These are phyloP conservation scores for Holotrichia oblita DNA, from an alignment of 1,140 invertebrate genomes.

Conservation along the genomic window DNA sequence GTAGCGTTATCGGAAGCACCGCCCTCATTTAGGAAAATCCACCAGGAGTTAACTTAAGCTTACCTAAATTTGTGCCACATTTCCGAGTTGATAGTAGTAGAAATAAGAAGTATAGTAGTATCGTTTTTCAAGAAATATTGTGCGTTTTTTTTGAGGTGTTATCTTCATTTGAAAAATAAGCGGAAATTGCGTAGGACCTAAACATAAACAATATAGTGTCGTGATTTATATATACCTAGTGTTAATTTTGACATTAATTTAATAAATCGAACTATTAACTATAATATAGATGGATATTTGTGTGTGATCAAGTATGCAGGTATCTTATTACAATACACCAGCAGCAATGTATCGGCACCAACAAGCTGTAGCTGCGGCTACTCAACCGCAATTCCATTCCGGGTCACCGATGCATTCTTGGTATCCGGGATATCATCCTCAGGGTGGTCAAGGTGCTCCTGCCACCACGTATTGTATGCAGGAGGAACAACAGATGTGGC, in stretches of 20 bases:
- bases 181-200: too few relatives aligned
- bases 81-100: conserved; percentile 15
- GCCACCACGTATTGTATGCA: conserved; percentile 51
- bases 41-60: neutral
- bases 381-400: conserved; percentile 46
- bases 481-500: conserved; percentile 57
- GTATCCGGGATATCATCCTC: conserved; percentile 52
- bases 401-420: conserved; percentile 53
- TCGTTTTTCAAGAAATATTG: neutral
- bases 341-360: conserved; percentile 69
- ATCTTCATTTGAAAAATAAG: too few relatives aligned
- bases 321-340: conserved; percentile 67
- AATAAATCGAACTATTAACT: too few relatives aligned
- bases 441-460: conserved; percentile 28
- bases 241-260: too few relatives aligned
- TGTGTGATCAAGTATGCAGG: conserved; percentile 60
- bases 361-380: conserved; percentile 59
- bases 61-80: neutral
- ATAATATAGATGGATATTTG: neutral
- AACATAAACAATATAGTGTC: too few relatives aligned
- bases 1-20: neutral
- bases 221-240: too few relatives aligned
- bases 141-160: neutral
- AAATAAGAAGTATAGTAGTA: neutral
- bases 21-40: neutral